Percentiles rank a stretch among this genome's conserved stretches.
phyloP scores from a whole-genome alignment of 92 coral and sea anemone genomes.

The Actinostola sp. region DNA sequence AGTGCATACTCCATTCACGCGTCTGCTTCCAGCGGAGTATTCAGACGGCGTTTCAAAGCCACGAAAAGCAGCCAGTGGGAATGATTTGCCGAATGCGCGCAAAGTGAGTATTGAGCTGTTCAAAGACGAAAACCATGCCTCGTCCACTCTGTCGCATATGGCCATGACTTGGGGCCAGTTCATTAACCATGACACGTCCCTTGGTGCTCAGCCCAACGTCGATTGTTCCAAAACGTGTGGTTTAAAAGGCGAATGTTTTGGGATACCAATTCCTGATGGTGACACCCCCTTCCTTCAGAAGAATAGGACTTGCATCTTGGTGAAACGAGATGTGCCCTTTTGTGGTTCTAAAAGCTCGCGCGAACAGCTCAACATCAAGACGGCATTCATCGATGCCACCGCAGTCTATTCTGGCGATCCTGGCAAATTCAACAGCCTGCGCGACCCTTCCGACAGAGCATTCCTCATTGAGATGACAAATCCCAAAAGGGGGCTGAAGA shows the following conservation, averaged over 20 bases:
- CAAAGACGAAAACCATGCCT: not conserved
- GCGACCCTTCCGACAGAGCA: not conserved
- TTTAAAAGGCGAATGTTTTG: constrained; percentile 37
- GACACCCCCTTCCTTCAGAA: constrained; percentile 20
- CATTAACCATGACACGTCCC: constrained; percentile 28
- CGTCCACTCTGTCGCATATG: constrained; percentile 20
- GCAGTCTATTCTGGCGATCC: constrained; percentile 23
- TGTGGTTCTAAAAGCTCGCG: not conserved
- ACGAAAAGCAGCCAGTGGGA: constrained; percentile 13
- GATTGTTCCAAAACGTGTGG: constrained; percentile 2
- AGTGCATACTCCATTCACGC: constrained; percentile 35
- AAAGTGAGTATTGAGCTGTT: constrained; percentile 20
- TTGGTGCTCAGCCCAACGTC: constrained; percentile 11
- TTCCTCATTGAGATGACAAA: constrained; percentile 5
- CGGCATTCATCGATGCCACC: constrained; percentile 65
- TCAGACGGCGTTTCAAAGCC: constrained; percentile 40
- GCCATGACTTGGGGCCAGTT: constrained; percentile 68
- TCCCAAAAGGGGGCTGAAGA: not conserved
- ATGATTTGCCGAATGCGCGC: constrained; percentile 39
- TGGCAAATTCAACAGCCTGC: not conserved
- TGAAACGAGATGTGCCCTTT: constrained; percentile 32
- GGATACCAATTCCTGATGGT: constrained; percentile 37
- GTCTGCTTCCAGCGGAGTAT: constrained; percentile 43
- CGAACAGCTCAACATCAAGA: constrained; percentile 55
- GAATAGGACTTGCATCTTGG: constrained; percentile 21